A percentile compares a stretch with the other conserved stretches of the same genome.
Evolutionary conservation across 64 coral and sea anemone species (phyloP).

Genomic region (Pocillopora verrucosa): DNA sequence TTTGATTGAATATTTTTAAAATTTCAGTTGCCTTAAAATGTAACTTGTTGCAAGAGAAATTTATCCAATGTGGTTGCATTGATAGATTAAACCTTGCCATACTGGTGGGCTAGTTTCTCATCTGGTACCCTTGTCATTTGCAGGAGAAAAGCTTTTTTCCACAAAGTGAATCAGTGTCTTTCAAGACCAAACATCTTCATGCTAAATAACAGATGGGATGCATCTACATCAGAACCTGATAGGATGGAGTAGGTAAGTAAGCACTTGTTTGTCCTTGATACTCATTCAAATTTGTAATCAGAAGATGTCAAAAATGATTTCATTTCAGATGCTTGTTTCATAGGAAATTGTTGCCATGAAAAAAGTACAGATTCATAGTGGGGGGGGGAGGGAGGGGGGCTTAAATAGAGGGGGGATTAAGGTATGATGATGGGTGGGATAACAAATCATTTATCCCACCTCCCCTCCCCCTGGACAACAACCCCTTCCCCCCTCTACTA

Average conservation of each 20-base stretch:
- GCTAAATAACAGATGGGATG: conserved; percentile 98
- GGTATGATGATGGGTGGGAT: too few species aligned
- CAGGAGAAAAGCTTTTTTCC: conserved; percentile 99
- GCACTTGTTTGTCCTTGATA: background rate
- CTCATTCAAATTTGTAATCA: background rate
- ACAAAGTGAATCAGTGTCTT: conserved; percentile 92
- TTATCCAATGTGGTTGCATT: background rate
- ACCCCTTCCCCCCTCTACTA: too few species aligned
- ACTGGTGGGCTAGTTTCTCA: background rate
- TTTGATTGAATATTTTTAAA: too few species aligned
- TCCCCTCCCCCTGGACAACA: background rate
- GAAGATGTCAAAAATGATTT: background rate
- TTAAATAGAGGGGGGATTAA: too few species aligned
- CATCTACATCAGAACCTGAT: conserved; percentile 86
- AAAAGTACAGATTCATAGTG: too few species aligned
- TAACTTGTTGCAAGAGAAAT: too few species aligned
- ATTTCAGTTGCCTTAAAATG: too few species aligned
- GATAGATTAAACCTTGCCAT: background rate
- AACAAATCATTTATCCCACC: too few species aligned
- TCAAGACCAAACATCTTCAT: conserved; percentile 98
- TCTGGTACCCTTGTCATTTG: background rate
- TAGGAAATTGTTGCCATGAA: too few species aligned
- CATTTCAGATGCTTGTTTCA: too few species aligned
- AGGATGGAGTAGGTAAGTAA: conserved; percentile 87
- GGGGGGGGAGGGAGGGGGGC: too few species aligned